Evolutionary conservation across 2,113 vertebrate species (phyloP).

Genomic region (Chaenogobius annularis): DNA sequence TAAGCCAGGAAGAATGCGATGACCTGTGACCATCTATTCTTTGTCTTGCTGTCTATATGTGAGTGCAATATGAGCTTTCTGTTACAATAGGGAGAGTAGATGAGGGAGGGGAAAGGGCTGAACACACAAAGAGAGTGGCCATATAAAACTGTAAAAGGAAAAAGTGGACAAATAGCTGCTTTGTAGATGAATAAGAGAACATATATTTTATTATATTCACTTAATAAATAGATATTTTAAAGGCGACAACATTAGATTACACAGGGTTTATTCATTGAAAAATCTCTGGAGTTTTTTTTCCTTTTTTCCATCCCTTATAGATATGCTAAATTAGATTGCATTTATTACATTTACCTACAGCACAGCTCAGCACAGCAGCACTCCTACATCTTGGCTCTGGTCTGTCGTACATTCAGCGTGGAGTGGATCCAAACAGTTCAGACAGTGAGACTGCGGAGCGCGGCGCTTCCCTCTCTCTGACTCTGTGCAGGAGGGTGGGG

Average conservation of each 20-base stretch:
- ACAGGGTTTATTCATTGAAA: background rate
- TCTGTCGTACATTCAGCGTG: conserved; percentile 8
- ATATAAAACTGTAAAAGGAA: conserved; percentile 9
- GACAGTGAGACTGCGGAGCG: conserved; percentile 25
- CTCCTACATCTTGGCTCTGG: conserved; percentile 1
- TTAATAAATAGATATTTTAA: background rate
- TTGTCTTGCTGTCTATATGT: conserved; percentile 32
- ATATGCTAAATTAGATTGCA: background rate
- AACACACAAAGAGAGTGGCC: conserved; percentile 47
- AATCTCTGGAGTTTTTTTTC: background rate
- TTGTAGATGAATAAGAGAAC: background rate
- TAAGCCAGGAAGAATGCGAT: conserved; percentile 8
- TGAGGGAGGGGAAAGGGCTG: conserved; percentile 17
- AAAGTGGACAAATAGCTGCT: conserved; percentile 12
- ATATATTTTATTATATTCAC: background rate
- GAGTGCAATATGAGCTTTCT: conserved; percentile 69
- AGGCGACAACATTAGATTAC: background rate
- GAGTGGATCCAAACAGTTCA: conserved; percentile 35
- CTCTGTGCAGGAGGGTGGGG: conserved; percentile 28
- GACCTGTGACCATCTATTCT: conserved; percentile 31
- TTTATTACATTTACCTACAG: background rate
- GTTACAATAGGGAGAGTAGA: conserved; percentile 37
- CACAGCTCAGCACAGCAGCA: background rate
- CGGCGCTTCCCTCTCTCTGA: conserved; percentile 33
- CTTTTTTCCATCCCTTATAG: background rate